phyloP scores from a whole-genome alignment of 2,113 vertebrate genomes.

The Bujurquina vittata region DNA sequence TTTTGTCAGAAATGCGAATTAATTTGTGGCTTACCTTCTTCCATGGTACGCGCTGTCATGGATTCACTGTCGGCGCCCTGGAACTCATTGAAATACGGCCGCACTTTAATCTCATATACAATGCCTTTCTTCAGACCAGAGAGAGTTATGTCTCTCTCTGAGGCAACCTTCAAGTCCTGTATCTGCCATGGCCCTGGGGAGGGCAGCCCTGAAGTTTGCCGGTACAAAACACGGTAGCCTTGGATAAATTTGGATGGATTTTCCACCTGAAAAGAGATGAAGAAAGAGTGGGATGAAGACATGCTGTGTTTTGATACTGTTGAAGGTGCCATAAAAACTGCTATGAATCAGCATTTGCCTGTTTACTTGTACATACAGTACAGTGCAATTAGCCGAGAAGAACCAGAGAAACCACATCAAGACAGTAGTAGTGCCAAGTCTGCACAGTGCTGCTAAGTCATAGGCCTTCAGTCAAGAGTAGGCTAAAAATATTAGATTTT shows the following conservation, averaged over 20 bases:
- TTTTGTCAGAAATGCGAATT: slow-evolving; percentile 16
- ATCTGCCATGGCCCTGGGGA: slow-evolving; percentile 87
- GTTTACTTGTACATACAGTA: slow-evolving; percentile 31
- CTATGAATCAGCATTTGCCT: slow-evolving; percentile 33
- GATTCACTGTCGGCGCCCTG: slow-evolving; percentile 96
- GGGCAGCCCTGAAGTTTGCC: slow-evolving; percentile 89
- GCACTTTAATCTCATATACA: slow-evolving; percentile 93
- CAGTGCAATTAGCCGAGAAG: slow-evolving; percentile 33
- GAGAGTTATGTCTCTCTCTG: slow-evolving; percentile 88
- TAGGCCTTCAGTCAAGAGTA: neutral
- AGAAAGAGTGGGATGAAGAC: slow-evolving; percentile 14
- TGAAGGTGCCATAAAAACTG: slow-evolving; percentile 28
- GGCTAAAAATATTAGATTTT: slow-evolving; percentile 10
- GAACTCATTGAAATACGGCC: slow-evolving; percentile 97
- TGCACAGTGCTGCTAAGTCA: neutral
- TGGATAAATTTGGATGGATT: slow-evolving; percentile 96
- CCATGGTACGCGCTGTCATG: slow-evolving; percentile 92
- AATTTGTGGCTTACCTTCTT: slow-evolving; percentile 86
- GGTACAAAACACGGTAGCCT: slow-evolving; percentile 92
- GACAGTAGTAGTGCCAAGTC: neutral
- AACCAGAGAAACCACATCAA: neutral
- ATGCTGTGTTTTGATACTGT: slow-evolving; percentile 4
- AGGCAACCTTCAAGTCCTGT: slow-evolving; percentile 89
- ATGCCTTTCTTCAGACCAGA: slow-evolving; percentile 90
- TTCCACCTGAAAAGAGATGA: slow-evolving; percentile 83